phyloP scores from a whole-genome alignment of 2,888 invertebrate genomes.

The Euplagia quadripunctaria region DNA sequence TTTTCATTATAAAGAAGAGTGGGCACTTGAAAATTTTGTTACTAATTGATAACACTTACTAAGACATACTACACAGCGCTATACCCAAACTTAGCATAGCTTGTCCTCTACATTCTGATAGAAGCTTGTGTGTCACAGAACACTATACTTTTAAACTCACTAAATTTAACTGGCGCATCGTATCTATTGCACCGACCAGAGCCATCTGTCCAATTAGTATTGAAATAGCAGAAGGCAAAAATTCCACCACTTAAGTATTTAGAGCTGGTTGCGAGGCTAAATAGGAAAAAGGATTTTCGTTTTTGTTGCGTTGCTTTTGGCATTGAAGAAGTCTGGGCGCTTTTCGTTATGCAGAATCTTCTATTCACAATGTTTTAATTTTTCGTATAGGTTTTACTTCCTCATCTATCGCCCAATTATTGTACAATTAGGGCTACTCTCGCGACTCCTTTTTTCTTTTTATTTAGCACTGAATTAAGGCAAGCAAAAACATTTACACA shows the following conservation, averaged over 20 bases:
- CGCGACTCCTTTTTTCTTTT: no score
- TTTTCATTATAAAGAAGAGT: no score
- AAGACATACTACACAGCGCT: no score
- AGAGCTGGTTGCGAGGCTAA: not conserved
- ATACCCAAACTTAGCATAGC: no score
- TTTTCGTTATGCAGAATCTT: not conserved
- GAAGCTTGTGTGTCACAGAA: not conserved
- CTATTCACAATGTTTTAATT: not conserved
- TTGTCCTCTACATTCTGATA: not conserved
- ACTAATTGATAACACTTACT: no score
- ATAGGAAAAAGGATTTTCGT: not conserved
- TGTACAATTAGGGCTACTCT: no score
- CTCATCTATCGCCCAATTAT: not conserved
- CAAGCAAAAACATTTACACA: no score
- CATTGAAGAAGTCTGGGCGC: not conserved
- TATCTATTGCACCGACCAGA: constrained; percentile 14
- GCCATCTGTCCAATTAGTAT: constrained; percentile 38
- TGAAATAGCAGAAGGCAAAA: not conserved
- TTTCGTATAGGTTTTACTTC: not conserved
- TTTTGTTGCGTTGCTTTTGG: not conserved
- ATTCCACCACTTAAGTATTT: not conserved
- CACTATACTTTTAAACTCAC: not conserved
- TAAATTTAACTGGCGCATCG: not conserved
- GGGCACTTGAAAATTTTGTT: no score
- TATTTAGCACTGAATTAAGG: no score